A percentile compares a stretch with the other conserved stretches of the same genome.
These are phyloP conservation scores for Brachyptera risi DNA, from an alignment of 2,888 invertebrate species.

Conservation along the genomic window DNA sequence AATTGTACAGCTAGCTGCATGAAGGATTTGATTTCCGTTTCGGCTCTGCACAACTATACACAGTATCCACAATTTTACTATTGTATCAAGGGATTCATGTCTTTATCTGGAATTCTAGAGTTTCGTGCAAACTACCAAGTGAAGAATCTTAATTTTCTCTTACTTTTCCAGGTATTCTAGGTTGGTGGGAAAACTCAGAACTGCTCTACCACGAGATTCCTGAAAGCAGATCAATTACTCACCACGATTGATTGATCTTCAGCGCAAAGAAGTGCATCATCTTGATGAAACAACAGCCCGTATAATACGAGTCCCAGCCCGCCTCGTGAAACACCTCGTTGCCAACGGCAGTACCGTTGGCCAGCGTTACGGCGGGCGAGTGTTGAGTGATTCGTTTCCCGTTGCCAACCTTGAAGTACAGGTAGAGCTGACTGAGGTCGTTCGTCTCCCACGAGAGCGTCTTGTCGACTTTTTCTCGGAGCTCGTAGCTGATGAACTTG, in stretches of 20 bases:
- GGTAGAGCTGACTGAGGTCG: conserved; percentile 54
- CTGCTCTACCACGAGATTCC: too few species aligned
- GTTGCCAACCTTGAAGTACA: conserved; percentile 53
- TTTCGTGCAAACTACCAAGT: too few species aligned
- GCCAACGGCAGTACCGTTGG: conserved; percentile 34
- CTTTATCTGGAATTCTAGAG: too few species aligned
- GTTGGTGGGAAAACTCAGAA: too few species aligned
- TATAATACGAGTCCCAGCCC: conserved; percentile 78
- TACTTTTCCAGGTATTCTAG: too few species aligned
- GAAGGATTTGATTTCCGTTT: too few species aligned
- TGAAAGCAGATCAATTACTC: too few species aligned
- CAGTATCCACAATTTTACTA: too few species aligned
- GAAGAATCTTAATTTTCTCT: too few species aligned
- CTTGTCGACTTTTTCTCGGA: conserved; percentile 43
- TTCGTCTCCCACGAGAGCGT: conserved; percentile 52
- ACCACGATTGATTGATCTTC: conserved; percentile 48
- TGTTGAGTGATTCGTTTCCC: conserved; percentile 43
- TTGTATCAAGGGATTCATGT: too few species aligned
- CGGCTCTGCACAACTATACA: too few species aligned
- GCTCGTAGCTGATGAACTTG: conserved; percentile 60
- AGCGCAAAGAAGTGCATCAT: conserved; percentile 58
- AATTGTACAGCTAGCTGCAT: too few species aligned
- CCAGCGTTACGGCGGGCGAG: conserved; percentile 44
- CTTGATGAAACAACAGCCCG: conserved; percentile 67
- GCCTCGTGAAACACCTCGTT: conserved; percentile 69